A percentile compares a stretch with the other conserved stretches of the same genome.
phyloP scores from a whole-genome alignment of 2,797 vertebrate species.

The Spea hammondii region DNA sequence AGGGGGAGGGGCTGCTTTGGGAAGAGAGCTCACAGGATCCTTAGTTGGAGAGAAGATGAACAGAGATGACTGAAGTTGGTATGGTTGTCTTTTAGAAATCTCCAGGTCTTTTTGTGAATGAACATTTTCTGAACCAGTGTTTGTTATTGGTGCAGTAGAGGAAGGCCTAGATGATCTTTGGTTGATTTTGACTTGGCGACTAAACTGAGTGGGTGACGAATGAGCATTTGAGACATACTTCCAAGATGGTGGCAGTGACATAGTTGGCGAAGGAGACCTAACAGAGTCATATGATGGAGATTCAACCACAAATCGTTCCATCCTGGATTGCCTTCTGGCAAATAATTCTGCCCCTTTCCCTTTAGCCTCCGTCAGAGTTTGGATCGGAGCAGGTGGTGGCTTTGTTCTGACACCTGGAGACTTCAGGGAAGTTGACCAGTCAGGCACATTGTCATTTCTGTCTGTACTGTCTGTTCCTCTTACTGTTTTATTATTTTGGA shows the following conservation, averaged over 20 bases:
- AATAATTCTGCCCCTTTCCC: constrained; percentile 96
- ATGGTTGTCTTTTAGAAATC: constrained; percentile 83
- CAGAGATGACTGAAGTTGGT: constrained; percentile 87
- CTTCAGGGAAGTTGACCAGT: constrained; percentile 91
- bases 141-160: constrained; percentile 70
- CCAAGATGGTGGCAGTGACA: constrained; percentile 96
- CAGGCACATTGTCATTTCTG: constrained; percentile 61
- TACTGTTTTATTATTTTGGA: constrained; percentile 68
- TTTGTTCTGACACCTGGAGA: constrained; percentile 81
- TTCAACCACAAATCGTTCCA: constrained; percentile 91
- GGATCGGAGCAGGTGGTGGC: constrained; percentile 81
- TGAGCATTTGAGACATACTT: constrained; percentile 82
- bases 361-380: constrained; percentile 82
- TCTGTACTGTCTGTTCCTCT: constrained; percentile 52
- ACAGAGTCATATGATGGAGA: constrained; percentile 67
- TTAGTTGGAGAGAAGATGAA: constrained; percentile 87
- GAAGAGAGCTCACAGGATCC: constrained; percentile 72
- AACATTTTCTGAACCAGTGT: constrained; percentile 74
- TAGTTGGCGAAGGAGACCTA: constrained; percentile 88
- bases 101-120: constrained; percentile 85
- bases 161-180: constrained; percentile 75
- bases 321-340: constrained; percentile 88
- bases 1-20: constrained; percentile 73
- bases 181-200: constrained; percentile 74
- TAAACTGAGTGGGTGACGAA: constrained; percentile 76